Conservation (phyloP, 2,113 vertebrate species). For the Cervus canadensis region DNA sequence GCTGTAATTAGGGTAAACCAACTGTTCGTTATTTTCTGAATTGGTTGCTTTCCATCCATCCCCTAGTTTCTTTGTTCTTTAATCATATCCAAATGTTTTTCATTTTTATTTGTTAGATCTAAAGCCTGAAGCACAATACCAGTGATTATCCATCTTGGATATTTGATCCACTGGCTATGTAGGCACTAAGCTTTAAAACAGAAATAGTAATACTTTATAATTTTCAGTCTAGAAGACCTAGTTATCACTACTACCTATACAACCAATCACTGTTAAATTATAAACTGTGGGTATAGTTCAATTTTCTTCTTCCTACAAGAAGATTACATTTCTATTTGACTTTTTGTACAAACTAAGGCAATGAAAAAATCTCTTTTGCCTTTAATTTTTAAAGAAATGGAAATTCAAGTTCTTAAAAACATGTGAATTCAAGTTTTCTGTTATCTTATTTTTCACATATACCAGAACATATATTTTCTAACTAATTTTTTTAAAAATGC, state of each 20-base stretch:
- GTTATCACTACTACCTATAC: neutral
- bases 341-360: neutral
- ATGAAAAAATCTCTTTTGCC: neutral
- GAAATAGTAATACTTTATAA: neutral
- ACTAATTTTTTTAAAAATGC: neutral
- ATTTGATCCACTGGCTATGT: neutral
- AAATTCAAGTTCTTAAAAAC: neutral
- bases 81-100: slow-evolving; percentile 68
- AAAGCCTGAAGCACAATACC: slow-evolving; percentile 40
- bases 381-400: neutral
- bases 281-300: neutral
- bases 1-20: slow-evolving; percentile 63
- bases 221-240: neutral
- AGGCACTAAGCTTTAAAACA: neutral
- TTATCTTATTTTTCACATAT: slow-evolving; percentile 15
- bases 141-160: neutral
- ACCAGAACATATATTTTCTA: neutral
- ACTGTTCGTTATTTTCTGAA: slow-evolving; percentile 73
- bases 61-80: slow-evolving; percentile 67
- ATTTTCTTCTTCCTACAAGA: neutral
- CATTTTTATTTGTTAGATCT: slow-evolving; percentile 55
- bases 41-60: slow-evolving; percentile 49
- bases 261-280: neutral
- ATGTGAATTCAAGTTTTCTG: neutral
- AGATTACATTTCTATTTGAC: neutral